Evolutionary conservation across 2,797 vertebrate genomes (phyloP), one percentile per base, ranked within the genome.

Genomic region (Tamandua tetradactyla): DNA sequence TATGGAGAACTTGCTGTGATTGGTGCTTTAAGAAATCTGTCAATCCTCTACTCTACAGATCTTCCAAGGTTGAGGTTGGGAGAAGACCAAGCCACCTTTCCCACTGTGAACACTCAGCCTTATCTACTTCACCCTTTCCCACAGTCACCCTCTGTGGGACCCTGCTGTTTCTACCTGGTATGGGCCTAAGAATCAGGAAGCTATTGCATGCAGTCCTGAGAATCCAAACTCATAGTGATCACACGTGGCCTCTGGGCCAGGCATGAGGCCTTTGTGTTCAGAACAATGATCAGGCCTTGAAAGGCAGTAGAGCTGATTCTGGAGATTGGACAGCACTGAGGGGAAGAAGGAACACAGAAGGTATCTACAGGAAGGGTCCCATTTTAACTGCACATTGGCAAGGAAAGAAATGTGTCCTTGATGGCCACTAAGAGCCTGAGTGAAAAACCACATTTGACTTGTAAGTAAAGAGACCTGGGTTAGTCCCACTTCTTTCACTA

Each of bases 401-500:
- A 72, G 35, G 71, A 90, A 74, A 61, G 83, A 83, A 81, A 32
- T 25, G 13, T 6, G 20, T 94, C 94, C 86, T 72, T 80, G n/a
- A 68, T 37, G 66, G 62, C 79, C 71, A 83, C 1, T 42, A 52
- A 87, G 71, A 61, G 66, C 40, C 69, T 62, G 40, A 40, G 18
- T 52, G 32, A 86, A 66, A 66, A 93, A 94, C 37, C 78, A 64
- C 35, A 27, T 49, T 37, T 74, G 89, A 37, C 32, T 86, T 59
- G 40, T 35, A 27, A 61, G 61, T 91, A 52, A n/a, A 8, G 76
- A 89, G 83, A 40, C 18, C 66, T 69, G 10, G 42, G 66, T 83
- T 55, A 35, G 52, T 71, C 61, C 66, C 44, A 47, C 52, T 55
- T 94, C 84, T 76, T 94, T 69, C 72, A 61, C 90, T 93, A 59